Evolutionary conservation across 1,140 invertebrate genomes (phyloP).

Genomic region (Eueides isabella): DNA sequence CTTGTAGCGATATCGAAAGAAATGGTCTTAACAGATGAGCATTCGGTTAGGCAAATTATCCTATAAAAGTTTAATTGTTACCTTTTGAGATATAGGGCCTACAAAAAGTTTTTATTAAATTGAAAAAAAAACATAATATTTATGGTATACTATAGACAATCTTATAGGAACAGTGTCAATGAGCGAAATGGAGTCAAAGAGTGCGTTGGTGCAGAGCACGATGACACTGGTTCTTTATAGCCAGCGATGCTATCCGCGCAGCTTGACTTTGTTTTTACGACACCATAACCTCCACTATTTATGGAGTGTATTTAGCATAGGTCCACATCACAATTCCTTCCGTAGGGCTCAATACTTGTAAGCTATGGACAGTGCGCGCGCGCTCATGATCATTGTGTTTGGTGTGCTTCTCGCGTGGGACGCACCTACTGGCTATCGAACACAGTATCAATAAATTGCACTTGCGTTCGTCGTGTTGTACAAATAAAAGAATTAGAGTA

Average conservation of each 20-base stretch:
- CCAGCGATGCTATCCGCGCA: constrained; percentile 63
- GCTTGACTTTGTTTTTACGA: constrained; percentile 79
- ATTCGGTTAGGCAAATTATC: no score
- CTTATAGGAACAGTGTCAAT: constrained; percentile 34
- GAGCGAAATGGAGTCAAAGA: constrained; percentile 33
- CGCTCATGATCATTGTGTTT: constrained; percentile 54
- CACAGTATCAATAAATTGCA: constrained; percentile 79
- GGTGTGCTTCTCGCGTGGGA: constrained; percentile 62
- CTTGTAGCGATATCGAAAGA: no score
- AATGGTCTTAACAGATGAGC: no score
- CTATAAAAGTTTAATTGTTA: no score
- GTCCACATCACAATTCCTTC: constrained; percentile 61
- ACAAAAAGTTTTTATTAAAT: no score
- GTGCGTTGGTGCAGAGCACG: constrained; percentile 45
- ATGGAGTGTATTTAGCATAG: constrained; percentile 73
- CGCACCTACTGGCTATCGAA: constrained; percentile 76
- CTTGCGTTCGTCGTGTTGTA: constrained; percentile 69
- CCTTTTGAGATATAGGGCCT: no score
- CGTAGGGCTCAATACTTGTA: constrained; percentile 63
- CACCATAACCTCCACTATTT: constrained; percentile 72
- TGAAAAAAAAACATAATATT: no score
- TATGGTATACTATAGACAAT: background rate
- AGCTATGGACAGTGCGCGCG: constrained; percentile 47
- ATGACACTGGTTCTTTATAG: constrained; percentile 65
- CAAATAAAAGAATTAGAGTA: constrained; percentile 73